Evolutionary conservation across 2,888 invertebrate genomes (phyloP), one percentile per base, ranked within the genome.

Genomic region (Macaria notata): DNA sequence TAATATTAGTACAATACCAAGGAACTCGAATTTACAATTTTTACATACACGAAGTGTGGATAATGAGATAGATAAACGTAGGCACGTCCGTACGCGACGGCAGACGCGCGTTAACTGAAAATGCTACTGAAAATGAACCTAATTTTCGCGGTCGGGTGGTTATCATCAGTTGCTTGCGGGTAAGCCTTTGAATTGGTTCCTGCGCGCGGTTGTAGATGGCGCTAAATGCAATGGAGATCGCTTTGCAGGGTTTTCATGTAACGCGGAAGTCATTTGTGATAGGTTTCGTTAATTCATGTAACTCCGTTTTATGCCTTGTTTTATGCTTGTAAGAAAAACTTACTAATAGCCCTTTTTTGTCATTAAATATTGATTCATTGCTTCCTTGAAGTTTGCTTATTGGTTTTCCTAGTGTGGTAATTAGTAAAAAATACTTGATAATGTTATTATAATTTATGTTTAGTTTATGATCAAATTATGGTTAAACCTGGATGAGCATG

Each of bases 41-140:
- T 62, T 36, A 36, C 33, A 36, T 2, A n/a, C 56, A 62, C 64
- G 62, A 61, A 53, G 64, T 62, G 31, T 50, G 51, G 55, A 46
- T 60, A 53, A 39, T 44, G 44, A 4, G 38, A 1, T 8, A 9
- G 29, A 0, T 7, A 19, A 8, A 38, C 51, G 36, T 49, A 42
- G 38, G 69, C 62, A 73, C 79, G 68, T 63, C 75, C 72, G 65
- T 62, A 38, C 73, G 58, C 63, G 49, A 46, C 57, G 66, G 61
- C 65, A 70, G 70, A 64, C 74, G 73, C 76, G 75, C 78, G 79
- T 74, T 76, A 72, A 87, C 86, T 86, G 81, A 75, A 76, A 73
- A 71, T 75, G 75, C 76, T 73, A 69, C 75, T 73, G 76, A 83
- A 79, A 77, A 78, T 76, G 81, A 82, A 84, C 82, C 85, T 81